phyloP scores from a whole-genome alignment of 2,797 vertebrate species.

The Sebastes melanostomus region DNA sequence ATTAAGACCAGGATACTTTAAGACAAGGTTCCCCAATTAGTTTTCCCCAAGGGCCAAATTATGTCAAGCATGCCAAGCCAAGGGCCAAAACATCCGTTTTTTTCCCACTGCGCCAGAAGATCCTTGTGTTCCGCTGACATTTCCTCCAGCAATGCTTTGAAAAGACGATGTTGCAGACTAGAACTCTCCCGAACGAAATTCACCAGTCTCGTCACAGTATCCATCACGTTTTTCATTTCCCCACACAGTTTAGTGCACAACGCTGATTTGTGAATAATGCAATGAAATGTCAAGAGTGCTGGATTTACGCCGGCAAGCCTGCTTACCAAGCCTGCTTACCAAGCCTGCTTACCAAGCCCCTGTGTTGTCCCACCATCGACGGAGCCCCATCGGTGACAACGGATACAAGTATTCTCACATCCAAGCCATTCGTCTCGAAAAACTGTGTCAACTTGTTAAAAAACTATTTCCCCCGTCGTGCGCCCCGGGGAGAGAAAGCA shows the following conservation, averaged over 20 bases:
- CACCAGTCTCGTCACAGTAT: not conserved
- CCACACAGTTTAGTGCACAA: not conserved
- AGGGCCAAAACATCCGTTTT: too few relatives aligned
- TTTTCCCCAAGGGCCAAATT: too few relatives aligned
- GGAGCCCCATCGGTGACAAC: not conserved
- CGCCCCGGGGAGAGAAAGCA: not conserved
- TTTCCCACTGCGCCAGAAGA: too few relatives aligned
- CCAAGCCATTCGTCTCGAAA: not conserved
- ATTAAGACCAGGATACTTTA: too few relatives aligned
- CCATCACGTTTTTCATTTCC: not conserved
- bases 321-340: not conserved
- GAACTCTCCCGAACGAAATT: not conserved
- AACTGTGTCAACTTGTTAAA: not conserved
- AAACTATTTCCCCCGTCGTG: not conserved
- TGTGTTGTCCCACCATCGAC: not conserved
- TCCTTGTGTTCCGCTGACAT: too few relatives aligned
- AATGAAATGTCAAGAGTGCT: not conserved
- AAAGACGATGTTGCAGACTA: not conserved
- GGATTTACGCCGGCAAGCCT: not conserved
- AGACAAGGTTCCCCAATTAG: too few relatives aligned
- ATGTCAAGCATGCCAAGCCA: too few relatives aligned
- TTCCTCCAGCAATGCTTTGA: not conserved
- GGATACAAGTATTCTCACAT: not conserved
- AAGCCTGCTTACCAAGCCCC: not conserved
- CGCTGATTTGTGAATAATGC: not conserved